These are phyloP conservation scores for Xiphophorus couchianus DNA, from an alignment of 2,113 vertebrate species.

Conservation along the genomic window DNA sequence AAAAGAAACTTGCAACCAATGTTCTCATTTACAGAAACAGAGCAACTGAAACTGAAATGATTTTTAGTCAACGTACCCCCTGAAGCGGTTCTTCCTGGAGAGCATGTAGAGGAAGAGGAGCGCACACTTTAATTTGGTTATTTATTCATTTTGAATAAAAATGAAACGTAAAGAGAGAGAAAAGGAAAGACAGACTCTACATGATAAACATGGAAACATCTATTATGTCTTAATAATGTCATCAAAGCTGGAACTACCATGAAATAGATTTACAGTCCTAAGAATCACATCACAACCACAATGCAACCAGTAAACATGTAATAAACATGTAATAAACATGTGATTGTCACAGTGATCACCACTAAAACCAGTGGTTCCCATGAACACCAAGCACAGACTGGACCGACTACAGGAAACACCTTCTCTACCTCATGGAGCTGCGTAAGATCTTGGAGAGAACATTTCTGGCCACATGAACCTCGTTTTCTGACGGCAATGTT, in stretches of 20 bases:
- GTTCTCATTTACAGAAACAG: too few relatives aligned
- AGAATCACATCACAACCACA: background rate
- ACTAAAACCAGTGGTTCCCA: background rate
- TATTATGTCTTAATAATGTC: too few relatives aligned
- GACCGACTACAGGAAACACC: conserved; percentile 18
- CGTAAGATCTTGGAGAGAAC: conserved; percentile 90
- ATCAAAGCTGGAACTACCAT: background rate
- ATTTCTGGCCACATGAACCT: conserved; percentile 83
- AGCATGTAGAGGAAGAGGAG: conserved; percentile 48
- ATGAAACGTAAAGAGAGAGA: too few relatives aligned
- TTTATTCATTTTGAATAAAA: background rate
- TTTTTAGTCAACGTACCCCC: conserved; percentile 66
- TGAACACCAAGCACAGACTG: conserved; percentile 8
- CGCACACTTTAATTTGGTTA: background rate
- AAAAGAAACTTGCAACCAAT: too few relatives aligned
- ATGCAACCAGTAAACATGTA: background rate
- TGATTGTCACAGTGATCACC: too few relatives aligned
- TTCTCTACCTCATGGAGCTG: conserved; percentile 87
- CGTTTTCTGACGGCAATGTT: conserved; percentile 83
- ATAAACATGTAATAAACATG: too few relatives aligned
- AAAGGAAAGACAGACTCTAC: background rate
- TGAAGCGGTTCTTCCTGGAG: conserved; percentile 77
- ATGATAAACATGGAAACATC: background rate
- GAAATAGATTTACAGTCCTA: background rate
- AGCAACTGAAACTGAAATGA: background rate